A percentile compares a stretch with the other conserved stretches of the same genome.
Evolutionary conservation across 2,113 vertebrate species (phyloP).

Genomic region (Passer domesticus): DNA sequence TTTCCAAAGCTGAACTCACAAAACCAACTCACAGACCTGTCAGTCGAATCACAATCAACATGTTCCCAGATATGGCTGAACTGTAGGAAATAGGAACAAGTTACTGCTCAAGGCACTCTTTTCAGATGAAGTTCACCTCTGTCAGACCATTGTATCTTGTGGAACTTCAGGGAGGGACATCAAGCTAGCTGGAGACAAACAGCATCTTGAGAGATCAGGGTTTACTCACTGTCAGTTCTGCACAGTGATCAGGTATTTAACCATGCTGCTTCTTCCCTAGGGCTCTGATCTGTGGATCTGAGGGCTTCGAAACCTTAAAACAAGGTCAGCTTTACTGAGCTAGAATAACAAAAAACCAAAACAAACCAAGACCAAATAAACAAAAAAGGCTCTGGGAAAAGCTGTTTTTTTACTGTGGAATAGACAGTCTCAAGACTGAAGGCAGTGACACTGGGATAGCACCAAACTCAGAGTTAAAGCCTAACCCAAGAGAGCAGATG

Average conservation of each 20-base stretch:
- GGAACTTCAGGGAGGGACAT: background rate
- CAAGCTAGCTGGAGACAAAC: background rate
- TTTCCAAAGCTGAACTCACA: background rate
- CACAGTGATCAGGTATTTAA: background rate
- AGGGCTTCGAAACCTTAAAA: background rate
- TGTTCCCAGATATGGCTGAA: background rate
- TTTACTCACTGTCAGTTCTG: background rate
- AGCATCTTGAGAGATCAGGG: background rate
- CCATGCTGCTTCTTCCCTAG: background rate
- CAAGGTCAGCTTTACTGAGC: background rate
- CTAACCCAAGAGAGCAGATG: background rate
- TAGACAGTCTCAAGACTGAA: background rate
- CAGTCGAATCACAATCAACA: background rate
- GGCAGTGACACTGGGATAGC: background rate
- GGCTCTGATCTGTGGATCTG: background rate
- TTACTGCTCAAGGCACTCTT: background rate
- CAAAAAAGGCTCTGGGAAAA: background rate
- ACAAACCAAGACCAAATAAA: background rate
- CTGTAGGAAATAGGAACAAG: background rate
- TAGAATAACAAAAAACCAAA: background rate
- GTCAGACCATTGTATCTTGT: background rate
- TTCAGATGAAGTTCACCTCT: background rate
- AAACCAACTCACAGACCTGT: background rate
- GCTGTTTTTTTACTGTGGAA: background rate
- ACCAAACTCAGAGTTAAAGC: background rate